Base-by-base conservation (phyloP, 1,140 invertebrate genomes). In the Dendroctonus valens region DNA sequence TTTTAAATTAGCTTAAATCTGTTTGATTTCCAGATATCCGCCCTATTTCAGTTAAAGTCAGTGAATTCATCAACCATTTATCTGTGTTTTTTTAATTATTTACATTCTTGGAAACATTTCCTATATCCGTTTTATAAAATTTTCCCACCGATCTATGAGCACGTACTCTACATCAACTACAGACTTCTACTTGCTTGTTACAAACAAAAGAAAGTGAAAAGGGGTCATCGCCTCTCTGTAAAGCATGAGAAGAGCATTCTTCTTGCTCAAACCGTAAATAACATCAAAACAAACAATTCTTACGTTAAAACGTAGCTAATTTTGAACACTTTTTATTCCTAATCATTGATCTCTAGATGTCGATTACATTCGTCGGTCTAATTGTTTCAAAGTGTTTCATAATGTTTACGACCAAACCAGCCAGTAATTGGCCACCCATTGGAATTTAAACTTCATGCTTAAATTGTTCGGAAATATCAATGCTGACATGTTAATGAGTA, bases 121-220 rank as follows among this genome's bases (percentile, higher is more conserved):
- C 1, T 26, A 26, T 26, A 26, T 26, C 26, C 26, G 26, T 26
- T 26, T 26, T 26, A 26, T 2, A 26, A 26, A 26, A 2, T 26
- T 26, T 26, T 26, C 26, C 26, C 26, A 26, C 26, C 26, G 26
- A 26, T 26, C 26, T 26, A 26, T 26, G 26, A 26, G 12, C 44
- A 46, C 44, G 12, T 11, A 46, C 44, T 46, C 8, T 46, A 46
- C 44, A 12, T 12, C 12, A 46, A 37, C 6, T 12, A 51, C 11
- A 37, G 38, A 11, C 39, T 8, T 38, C 7, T 15, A n/a, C 0
- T n/a, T 7, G 11, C 6, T 39, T 38, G 40, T 55, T 2, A 14
- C 15, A 39, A 44, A 58, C 5, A 58, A 58, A 58, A 58, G 55
- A 58, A 58, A 58, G 55, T 58, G 55, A 58, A 58, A 58, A 8